Evolutionary conservation across 2,888 invertebrate genomes (phyloP).

Genomic region (Lottia gigantea): DNA sequence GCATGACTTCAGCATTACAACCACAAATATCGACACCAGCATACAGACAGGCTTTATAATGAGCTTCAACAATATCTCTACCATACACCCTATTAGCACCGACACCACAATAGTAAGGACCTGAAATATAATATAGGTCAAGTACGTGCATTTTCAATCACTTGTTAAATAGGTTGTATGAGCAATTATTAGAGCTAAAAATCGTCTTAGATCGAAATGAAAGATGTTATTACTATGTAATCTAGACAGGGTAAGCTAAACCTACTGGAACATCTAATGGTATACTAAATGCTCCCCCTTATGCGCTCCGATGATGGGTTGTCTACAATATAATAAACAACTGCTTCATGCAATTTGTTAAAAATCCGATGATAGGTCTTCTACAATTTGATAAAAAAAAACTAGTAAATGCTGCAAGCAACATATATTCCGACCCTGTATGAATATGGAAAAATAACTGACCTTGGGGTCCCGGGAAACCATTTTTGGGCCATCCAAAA

Average conservation of each 20-base stretch:
- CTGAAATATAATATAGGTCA: constrained; percentile 66
- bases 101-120: constrained; percentile 98
- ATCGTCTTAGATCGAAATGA: not conserved
- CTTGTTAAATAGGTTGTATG: not conserved
- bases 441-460: not conserved
- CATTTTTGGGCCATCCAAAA: constrained; percentile 67
- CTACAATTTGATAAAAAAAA: too few relatives aligned
- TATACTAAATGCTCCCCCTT: too few relatives aligned
- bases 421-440: too few relatives aligned
- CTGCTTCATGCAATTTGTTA: too few relatives aligned
- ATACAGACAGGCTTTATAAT: constrained; percentile 93
- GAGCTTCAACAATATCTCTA: constrained; percentile 94
- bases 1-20: constrained; percentile 98
- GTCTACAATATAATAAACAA: too few relatives aligned
- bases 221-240: not conserved
- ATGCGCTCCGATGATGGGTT: too few relatives aligned
- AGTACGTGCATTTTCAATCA: too few relatives aligned
- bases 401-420: too few relatives aligned
- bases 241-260: too few relatives aligned
- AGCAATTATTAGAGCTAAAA: not conserved
- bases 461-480: constrained; percentile 66
- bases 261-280: too few relatives aligned
- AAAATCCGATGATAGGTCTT: too few relatives aligned
- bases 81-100: constrained; percentile 96
- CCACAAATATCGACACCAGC: constrained; percentile 93